Evolutionary conservation across 2,888 invertebrate species (phyloP), one percentile per base, ranked within the genome.

Genomic region (Tetheella fluctuosa): DNA sequence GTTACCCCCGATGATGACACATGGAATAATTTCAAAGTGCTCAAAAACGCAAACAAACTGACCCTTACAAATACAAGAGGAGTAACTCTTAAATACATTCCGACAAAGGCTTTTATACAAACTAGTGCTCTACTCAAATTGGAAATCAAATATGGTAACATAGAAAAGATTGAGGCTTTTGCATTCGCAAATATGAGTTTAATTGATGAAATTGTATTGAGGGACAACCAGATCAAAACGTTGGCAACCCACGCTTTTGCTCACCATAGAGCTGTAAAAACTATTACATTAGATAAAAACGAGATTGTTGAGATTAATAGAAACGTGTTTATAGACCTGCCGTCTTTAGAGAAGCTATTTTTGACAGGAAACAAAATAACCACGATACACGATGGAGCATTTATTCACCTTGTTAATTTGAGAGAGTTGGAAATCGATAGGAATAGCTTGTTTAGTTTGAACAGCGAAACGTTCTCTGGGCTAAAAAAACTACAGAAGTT

Each of bases 291-390:
- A 69, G 96, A 96, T 70, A 95, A 95, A 61, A 97, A 97, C 84
- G 93, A 94, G 61, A 95, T 97, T 69, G 90, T 94, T 0, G 96
- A 96, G 82, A 94, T 97, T 64, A 95, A 95, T 77, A 94, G 96
- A 71, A 94, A 95, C 69, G 96, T 96, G 1, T 97, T 97, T 79
- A 91, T 95, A 10, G 95, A 96, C 77, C 81, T 97, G 61, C 96
- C 97, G 0, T 89, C 93, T 6, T 84, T 97, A 64, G 94, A 95
- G 66, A 95, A 95, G 63, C 93, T 99, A 42, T 96, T 94, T 75
- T 91, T 99, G 54, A 97, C 97, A 70, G 95, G 95, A 73, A 99
- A 99, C 86, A 95, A 96, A 78, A 94, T 99, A 63, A 96, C 96
- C 59, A 95, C 95, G 8, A 93, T 98, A 61, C 98, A 98, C 67